A percentile compares a stretch with the other conserved stretches of the same genome.
Conservation (phyloP, 2,797 vertebrate species). For the Pipistrellus pygmaeus region DNA sequence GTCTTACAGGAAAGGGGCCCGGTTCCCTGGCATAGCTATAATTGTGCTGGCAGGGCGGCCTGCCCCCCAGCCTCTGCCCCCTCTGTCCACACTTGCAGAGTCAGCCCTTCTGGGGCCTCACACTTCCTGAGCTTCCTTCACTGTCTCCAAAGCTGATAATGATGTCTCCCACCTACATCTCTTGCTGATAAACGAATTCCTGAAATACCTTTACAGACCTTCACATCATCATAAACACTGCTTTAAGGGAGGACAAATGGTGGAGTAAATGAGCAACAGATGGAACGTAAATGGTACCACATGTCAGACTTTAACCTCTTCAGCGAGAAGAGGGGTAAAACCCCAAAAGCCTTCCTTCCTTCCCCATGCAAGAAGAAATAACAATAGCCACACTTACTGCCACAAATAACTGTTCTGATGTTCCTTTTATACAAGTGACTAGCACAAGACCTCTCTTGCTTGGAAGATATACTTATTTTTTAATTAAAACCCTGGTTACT, state of each 20-base stretch:
- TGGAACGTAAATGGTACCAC: conserved; percentile 75
- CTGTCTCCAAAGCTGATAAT: conserved; percentile 44
- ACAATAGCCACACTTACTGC: neutral
- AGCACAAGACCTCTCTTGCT: neutral
- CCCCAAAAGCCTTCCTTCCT: conserved; percentile 39
- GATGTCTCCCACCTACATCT: conserved; percentile 57
- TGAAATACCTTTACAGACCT: conserved; percentile 74
- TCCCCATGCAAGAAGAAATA: neutral
- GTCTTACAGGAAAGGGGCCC: neutral
- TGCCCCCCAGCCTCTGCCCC: no score
- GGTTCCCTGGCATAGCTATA: neutral
- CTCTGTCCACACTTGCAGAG: neutral
- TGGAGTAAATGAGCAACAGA: conserved; percentile 80
- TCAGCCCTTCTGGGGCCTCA: neutral
- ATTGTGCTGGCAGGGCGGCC: neutral
- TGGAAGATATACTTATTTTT: conserved; percentile 49
- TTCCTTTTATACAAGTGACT: conserved; percentile 61
- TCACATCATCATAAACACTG: conserved; percentile 67
- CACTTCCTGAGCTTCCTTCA: neutral
- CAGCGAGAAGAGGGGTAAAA: conserved; percentile 55
- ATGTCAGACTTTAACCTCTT: conserved; percentile 68
- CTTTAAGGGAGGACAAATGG: conserved; percentile 74
- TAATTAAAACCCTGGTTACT: conserved; percentile 67
- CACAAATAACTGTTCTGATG: neutral
- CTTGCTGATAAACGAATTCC: conserved; percentile 72